Conservation (phyloP, 2,888 invertebrate genomes). For the Spodoptera picta region DNA sequence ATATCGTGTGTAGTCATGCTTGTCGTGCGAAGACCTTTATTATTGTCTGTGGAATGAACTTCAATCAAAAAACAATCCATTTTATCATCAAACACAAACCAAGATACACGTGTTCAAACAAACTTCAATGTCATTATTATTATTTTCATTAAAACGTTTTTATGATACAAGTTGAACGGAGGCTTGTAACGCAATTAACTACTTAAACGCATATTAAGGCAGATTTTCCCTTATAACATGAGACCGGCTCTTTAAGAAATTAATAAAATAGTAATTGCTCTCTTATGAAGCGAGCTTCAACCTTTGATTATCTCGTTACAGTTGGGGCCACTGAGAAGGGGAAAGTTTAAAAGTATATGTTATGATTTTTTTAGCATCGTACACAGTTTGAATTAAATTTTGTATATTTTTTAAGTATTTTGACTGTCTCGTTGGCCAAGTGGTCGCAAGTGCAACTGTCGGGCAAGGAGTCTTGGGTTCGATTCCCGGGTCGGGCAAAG, state of each 20-base stretch:
- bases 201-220: slow-evolving; percentile 62
- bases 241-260: slow-evolving; percentile 65
- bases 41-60: too few relatives aligned
- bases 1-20: too few relatives aligned
- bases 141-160: slow-evolving; percentile 36
- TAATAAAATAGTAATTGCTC: slow-evolving; percentile 77
- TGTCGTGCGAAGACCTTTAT: too few relatives aligned
- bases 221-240: slow-evolving; percentile 50
- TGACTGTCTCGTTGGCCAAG: too few relatives aligned
- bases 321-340: slow-evolving; percentile 44
- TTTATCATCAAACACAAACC: neutral
- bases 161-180: slow-evolving; percentile 33
- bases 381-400: too few relatives aligned
- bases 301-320: slow-evolving; percentile 62
- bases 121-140: neutral
- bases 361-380: too few relatives aligned
- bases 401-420: neutral
- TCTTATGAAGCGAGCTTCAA: slow-evolving; percentile 61
- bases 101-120: slow-evolving; percentile 3
- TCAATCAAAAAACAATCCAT: too few relatives aligned
- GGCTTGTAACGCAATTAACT: slow-evolving; percentile 55
- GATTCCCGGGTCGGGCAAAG: too few relatives aligned
- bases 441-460: too few relatives aligned
- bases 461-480: too few relatives aligned
- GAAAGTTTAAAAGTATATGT: neutral